A percentile compares a stretch with the other conserved stretches of the same genome.
phyloP scores from a whole-genome alignment of 2,888 invertebrate species.

The Pinctada fucata region DNA sequence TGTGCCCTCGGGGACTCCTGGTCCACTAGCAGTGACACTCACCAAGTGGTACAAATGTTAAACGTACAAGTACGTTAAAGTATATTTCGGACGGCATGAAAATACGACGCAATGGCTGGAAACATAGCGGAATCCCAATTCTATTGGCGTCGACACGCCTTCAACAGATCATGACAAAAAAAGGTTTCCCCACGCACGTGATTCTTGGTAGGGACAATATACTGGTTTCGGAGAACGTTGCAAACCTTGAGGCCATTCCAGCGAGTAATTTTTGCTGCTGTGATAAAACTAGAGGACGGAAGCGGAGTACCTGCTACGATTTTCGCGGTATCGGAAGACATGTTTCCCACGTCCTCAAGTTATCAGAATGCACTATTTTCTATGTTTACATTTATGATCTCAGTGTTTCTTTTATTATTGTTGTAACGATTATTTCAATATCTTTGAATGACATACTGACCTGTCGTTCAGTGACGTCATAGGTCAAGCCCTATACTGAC shows the following conservation, averaged over 20 bases:
- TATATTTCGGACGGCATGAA: constrained; percentile 77
- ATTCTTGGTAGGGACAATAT: constrained; percentile 78
- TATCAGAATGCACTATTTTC: too few relatives aligned
- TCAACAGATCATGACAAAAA: constrained; percentile 81
- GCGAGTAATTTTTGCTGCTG: constrained; percentile 78
- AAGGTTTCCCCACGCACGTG: constrained; percentile 79
- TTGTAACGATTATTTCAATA: too few relatives aligned
- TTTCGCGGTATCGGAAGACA: constrained; percentile 67
- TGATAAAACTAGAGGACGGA: constrained; percentile 82
- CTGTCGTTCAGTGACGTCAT: too few relatives aligned
- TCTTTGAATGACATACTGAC: too few relatives aligned
- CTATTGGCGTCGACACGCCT: constrained; percentile 83
- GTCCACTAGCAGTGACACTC: too few relatives aligned
- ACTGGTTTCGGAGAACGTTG: constrained; percentile 82
- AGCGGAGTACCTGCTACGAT: constrained; percentile 83
- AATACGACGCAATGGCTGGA: constrained; percentile 82
- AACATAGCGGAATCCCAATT: constrained; percentile 77
- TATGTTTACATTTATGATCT: too few relatives aligned
- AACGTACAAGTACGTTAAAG: constrained; percentile 51
- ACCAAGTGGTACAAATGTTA: too few relatives aligned
- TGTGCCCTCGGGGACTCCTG: too few relatives aligned
- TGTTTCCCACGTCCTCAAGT: too few relatives aligned
- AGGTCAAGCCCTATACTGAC: too few relatives aligned
- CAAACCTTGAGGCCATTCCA: constrained; percentile 73
- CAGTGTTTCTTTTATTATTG: too few relatives aligned